Conservation (phyloP, 2,888 invertebrate genomes). For the Taphrorychus bicolor region DNA sequence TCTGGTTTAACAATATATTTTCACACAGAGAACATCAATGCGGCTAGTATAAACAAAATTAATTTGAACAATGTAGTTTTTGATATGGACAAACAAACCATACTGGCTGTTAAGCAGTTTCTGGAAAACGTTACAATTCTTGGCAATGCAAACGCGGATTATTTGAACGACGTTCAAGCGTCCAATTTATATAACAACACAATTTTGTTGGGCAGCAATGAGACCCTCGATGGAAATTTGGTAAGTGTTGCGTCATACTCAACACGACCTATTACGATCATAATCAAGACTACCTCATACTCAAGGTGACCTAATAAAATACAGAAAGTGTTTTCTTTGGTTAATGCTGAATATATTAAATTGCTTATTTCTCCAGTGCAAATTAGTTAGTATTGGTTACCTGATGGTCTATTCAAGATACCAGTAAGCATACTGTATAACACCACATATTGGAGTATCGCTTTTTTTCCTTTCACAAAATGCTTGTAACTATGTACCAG, state of each 20-base stretch:
- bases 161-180: not conserved
- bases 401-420: too few relatives aligned
- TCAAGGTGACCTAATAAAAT: too few relatives aligned
- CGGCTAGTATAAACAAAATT: conserved; percentile 51
- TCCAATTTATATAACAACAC: conserved; percentile 21
- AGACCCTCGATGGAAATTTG: conserved; percentile 44
- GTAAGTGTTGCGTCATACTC: conserved; percentile 40
- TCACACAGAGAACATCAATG: conserved; percentile 47
- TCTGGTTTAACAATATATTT: not conserved
- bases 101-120: conserved; percentile 52
- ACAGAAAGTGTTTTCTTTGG: too few relatives aligned
- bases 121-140: conserved; percentile 45
- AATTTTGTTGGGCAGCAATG: conserved; percentile 39
- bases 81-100: conserved; percentile 50
- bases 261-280: too few relatives aligned
- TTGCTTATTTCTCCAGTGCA: too few relatives aligned
- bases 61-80: conserved; percentile 51
- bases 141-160: conserved; percentile 43
- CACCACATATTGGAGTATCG: too few relatives aligned
- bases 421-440: too few relatives aligned
- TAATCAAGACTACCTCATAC: too few relatives aligned
- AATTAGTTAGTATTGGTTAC: too few relatives aligned
- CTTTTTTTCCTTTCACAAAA: too few relatives aligned
- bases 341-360: too few relatives aligned
- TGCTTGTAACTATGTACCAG: too few relatives aligned